Evolutionary conservation across 1,140 invertebrate genomes (phyloP), one percentile per base, ranked within the genome.

Genomic region (Oncopeltus fasciatus): DNA sequence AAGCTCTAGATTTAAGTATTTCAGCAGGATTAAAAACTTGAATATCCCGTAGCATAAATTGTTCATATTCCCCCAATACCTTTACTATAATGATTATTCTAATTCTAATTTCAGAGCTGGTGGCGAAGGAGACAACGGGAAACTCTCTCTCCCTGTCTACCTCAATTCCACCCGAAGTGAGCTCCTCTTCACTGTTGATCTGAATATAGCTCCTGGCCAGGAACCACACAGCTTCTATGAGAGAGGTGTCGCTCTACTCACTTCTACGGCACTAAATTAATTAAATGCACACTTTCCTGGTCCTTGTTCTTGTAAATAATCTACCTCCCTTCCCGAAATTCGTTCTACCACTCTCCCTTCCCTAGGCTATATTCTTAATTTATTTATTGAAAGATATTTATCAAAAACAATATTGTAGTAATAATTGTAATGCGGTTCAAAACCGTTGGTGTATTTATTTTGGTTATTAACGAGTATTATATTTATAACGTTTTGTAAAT

Each of bases 211-310:
- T 31, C 80, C 85, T 61, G 87, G 84, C 64, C 89, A 88, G 76
- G 90, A 91, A 72, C 86, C 84, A 65, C 91, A 90, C 73, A 90
- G 86, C 72, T 95, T 98, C 79, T 97, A 97, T 75, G 95, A 99
- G 75, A 80, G 96, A 63, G 96, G 96, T 63, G 95, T 99, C 1
- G 96, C 95, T 29, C 81, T 95, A 28, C 78, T 95, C 65, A 90
- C 89, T 33, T 93, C 89, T 49, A 92, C 90, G n/a, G 83, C 87
- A 66, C 81, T 92, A 64, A 91, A 92, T 76, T 94, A 85, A 81
- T 67, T 60, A 31, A 33, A 29, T 2, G 20, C 16, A 26, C 18
- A 14, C 16, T 18, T 26, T 24, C 56, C 27, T 24, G n/a, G n/a
- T n/a, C 24, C 26, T 53, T 9, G 5, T 24, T 53, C 24, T 1